A percentile compares a stretch with the other conserved stretches of the same genome.
These are phyloP conservation scores for Chrysocyon brachyurus DNA, from an alignment of 2,797 vertebrate species.

Conservation along the genomic window DNA sequence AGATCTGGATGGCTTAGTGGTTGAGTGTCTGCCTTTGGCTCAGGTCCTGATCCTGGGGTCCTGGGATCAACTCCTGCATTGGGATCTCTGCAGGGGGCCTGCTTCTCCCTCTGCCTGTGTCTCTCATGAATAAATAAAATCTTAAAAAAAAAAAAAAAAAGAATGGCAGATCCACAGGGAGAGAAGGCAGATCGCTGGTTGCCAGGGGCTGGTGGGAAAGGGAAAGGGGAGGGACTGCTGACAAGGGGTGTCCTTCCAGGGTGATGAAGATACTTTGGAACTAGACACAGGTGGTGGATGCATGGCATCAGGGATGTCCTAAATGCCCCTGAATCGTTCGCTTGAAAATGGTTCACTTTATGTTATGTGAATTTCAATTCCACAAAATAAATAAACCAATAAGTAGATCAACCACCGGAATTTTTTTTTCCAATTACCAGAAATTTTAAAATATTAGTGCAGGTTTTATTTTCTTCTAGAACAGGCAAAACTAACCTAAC, in stretches of 20 bases:
- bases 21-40: too few relatives aligned
- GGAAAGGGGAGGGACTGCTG: not conserved
- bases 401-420: not conserved
- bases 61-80: too few relatives aligned
- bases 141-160: too few relatives aligned
- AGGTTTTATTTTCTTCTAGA: not conserved
- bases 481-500: not conserved
- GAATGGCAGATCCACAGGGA: too few relatives aligned
- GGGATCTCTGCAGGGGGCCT: too few relatives aligned
- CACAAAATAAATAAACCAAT: not conserved
- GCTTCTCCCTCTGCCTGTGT: too few relatives aligned
- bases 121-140: too few relatives aligned
- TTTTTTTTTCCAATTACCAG: not conserved
- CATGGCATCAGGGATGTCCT: not conserved
- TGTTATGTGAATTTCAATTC: not conserved
- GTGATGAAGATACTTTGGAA: not conserved
- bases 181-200: not conserved
- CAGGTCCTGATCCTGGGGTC: too few relatives aligned
- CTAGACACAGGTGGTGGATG: accelerated
- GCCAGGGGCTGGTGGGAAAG: not conserved
- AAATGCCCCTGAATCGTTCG: not conserved
- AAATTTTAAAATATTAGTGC: not conserved
- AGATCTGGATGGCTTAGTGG: not conserved
- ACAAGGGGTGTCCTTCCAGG: not conserved
- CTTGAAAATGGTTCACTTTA: not conserved